Evolutionary conservation across 1,140 invertebrate genomes (phyloP), one percentile per base, ranked within the genome.

Genomic region (Elysia chlorotica): DNA sequence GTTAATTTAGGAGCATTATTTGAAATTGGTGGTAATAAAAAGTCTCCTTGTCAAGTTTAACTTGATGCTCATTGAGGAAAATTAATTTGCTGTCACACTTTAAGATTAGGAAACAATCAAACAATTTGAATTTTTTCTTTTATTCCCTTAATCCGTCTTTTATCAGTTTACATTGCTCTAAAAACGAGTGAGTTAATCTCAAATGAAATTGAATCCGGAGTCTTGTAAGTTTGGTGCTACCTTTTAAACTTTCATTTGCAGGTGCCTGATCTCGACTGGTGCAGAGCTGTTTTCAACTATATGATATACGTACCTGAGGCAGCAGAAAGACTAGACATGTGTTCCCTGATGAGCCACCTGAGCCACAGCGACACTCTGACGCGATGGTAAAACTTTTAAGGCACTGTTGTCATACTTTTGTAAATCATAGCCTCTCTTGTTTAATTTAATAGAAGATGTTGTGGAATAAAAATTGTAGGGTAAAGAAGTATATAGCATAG

Each of bases 201-300:
- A 35, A 19, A 30, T 57, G 21, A 0, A 28, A 56, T 69, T 1
- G 1, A 21, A 30, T 1, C 37, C 57, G 23, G 10, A 1, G 2
- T 66, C 2, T 53, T 30, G n/a, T n/a, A n/a, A n/a, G n/a, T n/a
- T n/a, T n/a, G n/a, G n/a, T n/a, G n/a, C n/a, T n/a, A n/a, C n/a
- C n/a, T n/a, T n/a, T n/a, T n/a, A n/a, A n/a, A n/a, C n/a, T n/a
- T n/a, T n/a, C n/a, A n/a, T 31, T 62, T 66, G 23, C 38, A 76
- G 75, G 67, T 76, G 53, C 31, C 72, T 10, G 72, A 74, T 28
- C 21, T 76, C 31, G 72, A 76, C 30, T 74, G 72, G 75, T 68
- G 72, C 37, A 33, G 63, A 10, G 75, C 67, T 1, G 37, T 76
- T 61, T 71, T 65, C 53, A 76, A 61, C 23, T 72, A 71, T 33